Base-by-base conservation (phyloP, 1,140 invertebrate genomes). In the Habropoda laboriosa region DNA sequence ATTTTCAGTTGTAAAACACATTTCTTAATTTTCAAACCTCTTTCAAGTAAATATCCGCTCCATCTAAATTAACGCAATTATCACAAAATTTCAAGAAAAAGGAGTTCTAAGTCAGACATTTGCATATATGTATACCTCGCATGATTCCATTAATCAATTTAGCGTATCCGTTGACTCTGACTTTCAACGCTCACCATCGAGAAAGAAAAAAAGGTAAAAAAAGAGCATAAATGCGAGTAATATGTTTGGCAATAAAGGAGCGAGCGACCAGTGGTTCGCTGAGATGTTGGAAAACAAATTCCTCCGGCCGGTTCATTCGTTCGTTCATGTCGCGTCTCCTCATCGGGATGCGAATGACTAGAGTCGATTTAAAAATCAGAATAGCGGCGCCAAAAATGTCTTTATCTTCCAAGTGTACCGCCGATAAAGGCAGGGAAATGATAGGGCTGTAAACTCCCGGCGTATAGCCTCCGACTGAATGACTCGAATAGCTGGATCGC, bases 301-400 rank as follows among this genome's bases (percentile, higher is more conserved):
- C 13, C 16, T 27, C n/a, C 27, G 45, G 1, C 32, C 7, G 24
- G 42, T 47, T 38, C 30, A 4, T 38, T 40, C 21, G 63, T 49
- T 32, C 21, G 18, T 27, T 81, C 70, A 84, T n/a, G 42, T 24
- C 57, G n/a, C 58, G 42, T 12, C 18, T 12, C 18, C 18, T 7
- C n/a, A n/a, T 76, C 53, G n/a, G n/a, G 21, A 27, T 40, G 16
- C 27, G 67, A 73, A 53, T n/a, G 38, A 27, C 35, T n/a, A 38
- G 42, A 13, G 7, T 80, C 40, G 63, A 79, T 79, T 71, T 79
- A 86, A 86, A 86, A 86, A 86, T 86, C 83, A 70, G 86, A 90
- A 88, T 79, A 79, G 73, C 89, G 90, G 89, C 90, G 90, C 89
- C 89, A 86, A 91, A 91, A 91, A 88, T 88, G 88, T 90, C 88